Evolutionary conservation across 2,888 invertebrate genomes (phyloP).

Genomic region (Steinernema carpocapsae): DNA sequence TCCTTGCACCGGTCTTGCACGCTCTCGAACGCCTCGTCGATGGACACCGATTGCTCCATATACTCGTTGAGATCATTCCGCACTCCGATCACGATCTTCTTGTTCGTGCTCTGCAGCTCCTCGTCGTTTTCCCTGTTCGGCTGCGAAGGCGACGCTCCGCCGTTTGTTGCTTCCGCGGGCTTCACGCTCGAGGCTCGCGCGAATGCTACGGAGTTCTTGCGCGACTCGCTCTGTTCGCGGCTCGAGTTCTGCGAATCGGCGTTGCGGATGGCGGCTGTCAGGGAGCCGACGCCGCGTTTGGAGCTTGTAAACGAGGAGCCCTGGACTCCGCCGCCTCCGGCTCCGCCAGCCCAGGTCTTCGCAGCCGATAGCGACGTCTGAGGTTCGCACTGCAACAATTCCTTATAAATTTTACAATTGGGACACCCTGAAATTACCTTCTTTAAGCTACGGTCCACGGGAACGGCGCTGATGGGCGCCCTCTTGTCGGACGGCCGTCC

Average conservation of each 20-base stretch:
- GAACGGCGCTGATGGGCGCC: not conserved
- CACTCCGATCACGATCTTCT: slow-evolving; percentile 19
- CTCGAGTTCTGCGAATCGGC: slow-evolving; percentile 25
- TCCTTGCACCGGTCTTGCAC: slow-evolving; percentile 19
- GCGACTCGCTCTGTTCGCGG: slow-evolving; percentile 25
- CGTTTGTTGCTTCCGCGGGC: slow-evolving; percentile 16
- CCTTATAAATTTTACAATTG: not conserved
- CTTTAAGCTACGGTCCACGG: slow-evolving; percentile 22
- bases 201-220: slow-evolving; percentile 4
- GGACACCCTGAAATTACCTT: not conserved
- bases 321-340: slow-evolving; percentile 29
- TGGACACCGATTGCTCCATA: slow-evolving; percentile 16
- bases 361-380: slow-evolving; percentile 10
- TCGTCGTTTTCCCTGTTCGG: not conserved
- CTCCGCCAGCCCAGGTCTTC: slow-evolving; percentile 28
- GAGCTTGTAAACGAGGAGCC: not conserved
- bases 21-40: slow-evolving; percentile 21
- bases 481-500: slow-evolving; percentile 24
- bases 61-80: slow-evolving; percentile 12
- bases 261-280: slow-evolving; percentile 1
- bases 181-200: not conserved
- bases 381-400: not conserved
- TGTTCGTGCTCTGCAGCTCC: not conserved
- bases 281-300: not conserved
- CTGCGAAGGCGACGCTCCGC: slow-evolving; percentile 19